Base-by-base conservation (phyloP, 2,797 vertebrate species). In the Bucorvus abyssinicus region DNA sequence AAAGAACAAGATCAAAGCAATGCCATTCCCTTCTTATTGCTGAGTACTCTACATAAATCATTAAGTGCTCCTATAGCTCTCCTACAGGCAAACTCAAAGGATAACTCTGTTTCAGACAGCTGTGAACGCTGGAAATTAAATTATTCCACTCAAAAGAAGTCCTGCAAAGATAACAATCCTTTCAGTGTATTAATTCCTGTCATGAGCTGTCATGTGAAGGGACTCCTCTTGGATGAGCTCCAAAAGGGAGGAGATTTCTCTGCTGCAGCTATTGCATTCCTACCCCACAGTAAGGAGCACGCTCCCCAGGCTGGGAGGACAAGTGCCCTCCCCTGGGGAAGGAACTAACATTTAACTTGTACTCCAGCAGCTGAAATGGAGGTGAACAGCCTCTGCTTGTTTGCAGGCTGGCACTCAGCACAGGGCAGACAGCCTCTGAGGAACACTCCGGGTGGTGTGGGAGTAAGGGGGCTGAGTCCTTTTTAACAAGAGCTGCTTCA, bases 261-360 rank as follows among this genome's bases (percentile, higher is more conserved):
- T 71, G 45, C 10, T 12, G 2, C 1, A 1, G 5, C 47, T 81
- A 6, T 18, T 52, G 34, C 55, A 55, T 79, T 63, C 49, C 40
- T 27, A 30, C 40, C 29, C 29, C 42, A 74, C 30, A 52, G 47
- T 13, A n/a, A 59, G 40, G 4, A 59, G 5, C n/a, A 65, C 10
- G 13, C 4, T 64, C 4, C 17, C 9, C 0, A 1, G 5, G 9
- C 12, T 1, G 0, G 34, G 12, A 69, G 15, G 18, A 53, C 7
- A 56, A 47, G 19, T 21, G 19, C 4, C 9, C 10, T 59, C 91
- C 9, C 21, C 1, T 1, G 8, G 27, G 23, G 34, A 70, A 45
- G 24, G 16, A 76, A 19, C 12, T 87, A 22, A 63, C 12, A 8
- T 64, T 77, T 60, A 36, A 10, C 52, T 63, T 61, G 22, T 32